Evolutionary conservation across 2,797 vertebrate species (phyloP), one percentile per base, ranked within the genome.

Genomic region (Molothrus ater): DNA sequence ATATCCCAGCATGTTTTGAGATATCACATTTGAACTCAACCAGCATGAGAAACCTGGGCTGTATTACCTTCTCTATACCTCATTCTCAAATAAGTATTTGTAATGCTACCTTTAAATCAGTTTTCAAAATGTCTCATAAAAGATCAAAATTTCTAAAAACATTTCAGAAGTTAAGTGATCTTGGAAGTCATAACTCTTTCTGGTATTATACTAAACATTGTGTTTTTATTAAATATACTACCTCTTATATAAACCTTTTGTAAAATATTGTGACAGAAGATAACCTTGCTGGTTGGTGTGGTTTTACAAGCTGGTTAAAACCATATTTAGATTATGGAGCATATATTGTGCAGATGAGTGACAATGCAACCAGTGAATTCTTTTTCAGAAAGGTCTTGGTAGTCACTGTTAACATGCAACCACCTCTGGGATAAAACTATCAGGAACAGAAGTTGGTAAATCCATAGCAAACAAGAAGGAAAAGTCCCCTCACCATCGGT

Each of bases 221-320:
- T 85, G 16, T 14, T 89, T 83, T 85, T 59, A 69, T 72, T 43
- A 92, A 85, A 87, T 8, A 3, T 50, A 34, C 15, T 12, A 51
- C 34, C 24, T 84, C n/a, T 87, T 89, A 83, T 12, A 85, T 32
- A 78, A 95, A 63, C 9, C 3, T 60, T 48, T 36, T 65, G 11
- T 60, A 68, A 93, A 92, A 87, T 51, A 60, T n/a, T 48, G 22
- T 54, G 57, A 32, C 21, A 89, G 50, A 71, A 68, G 29, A 91
- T 51, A 87, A 78, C 88, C 31, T 70, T 9, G 2, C 11, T 81
- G 21, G 32, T n/a, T 57, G 48, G 38, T 61, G 50, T 83, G 70
- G 56, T 80, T 92, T 94, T 78, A 40, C 61, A 87, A 82, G 11
- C 5, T 63, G 24, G 65, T 64, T 80, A 71, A 91, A 89, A 53